Conservation (phyloP, 2,113 vertebrate genomes). For the Sander lucioperca region DNA sequence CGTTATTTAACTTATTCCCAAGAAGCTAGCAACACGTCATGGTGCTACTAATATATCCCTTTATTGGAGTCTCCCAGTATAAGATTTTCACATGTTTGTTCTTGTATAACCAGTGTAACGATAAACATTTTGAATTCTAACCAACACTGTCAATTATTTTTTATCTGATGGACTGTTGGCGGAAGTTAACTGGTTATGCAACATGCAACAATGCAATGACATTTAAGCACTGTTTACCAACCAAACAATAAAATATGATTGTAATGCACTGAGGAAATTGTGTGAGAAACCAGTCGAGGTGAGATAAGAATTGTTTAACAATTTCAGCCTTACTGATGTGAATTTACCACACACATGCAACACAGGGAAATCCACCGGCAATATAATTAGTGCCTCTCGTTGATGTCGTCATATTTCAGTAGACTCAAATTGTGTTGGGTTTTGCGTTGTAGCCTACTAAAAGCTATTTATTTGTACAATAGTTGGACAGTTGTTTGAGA, state of each 20-base stretch:
- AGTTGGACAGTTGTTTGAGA: neutral
- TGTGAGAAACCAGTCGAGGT: neutral
- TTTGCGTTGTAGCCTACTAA: neutral
- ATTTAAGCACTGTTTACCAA: neutral
- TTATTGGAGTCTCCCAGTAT: too few relatives aligned
- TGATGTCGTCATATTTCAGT: neutral
- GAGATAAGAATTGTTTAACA: neutral
- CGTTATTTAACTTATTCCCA: too few relatives aligned
- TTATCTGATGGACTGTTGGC: neutral
- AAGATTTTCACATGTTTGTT: too few relatives aligned
- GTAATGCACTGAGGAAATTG: neutral
- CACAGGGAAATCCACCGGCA: neutral
- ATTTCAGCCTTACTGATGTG: neutral
- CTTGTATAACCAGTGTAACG: too few relatives aligned
- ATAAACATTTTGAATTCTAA: too few relatives aligned
- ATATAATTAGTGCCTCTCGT: neutral
- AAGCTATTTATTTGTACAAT: neutral
- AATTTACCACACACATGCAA: neutral
- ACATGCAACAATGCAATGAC: neutral
- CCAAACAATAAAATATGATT: neutral
- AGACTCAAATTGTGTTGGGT: neutral
- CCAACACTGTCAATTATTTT: too few relatives aligned
- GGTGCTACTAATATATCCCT: too few relatives aligned
- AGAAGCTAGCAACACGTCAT: too few relatives aligned
- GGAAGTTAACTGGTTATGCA: too few relatives aligned